Evolutionary conservation across 2,888 invertebrate species (phyloP).

Genomic region (Dryococelus australis): DNA sequence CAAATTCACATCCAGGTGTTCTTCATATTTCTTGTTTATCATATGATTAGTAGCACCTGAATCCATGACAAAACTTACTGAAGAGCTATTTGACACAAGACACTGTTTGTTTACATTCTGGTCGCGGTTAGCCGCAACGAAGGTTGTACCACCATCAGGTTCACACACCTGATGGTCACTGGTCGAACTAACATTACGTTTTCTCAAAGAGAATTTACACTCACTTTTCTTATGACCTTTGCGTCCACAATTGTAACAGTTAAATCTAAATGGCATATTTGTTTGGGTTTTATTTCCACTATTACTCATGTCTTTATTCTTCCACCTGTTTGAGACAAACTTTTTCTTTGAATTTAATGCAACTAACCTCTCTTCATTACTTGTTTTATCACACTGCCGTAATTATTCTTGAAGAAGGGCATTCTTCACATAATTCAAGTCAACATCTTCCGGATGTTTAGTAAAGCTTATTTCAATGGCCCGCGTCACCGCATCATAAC

Average conservation of each 20-base stretch:
- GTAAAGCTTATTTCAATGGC: not conserved
- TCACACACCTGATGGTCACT: not conserved
- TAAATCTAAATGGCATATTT: too few species aligned
- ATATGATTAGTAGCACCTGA: too few species aligned
- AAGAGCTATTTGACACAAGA: not conserved
- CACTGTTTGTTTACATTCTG: not conserved
- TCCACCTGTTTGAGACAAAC: too few species aligned
- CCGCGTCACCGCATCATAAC: not conserved
- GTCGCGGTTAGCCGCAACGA: not conserved
- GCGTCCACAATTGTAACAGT: too few species aligned
- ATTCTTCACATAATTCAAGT: not conserved
- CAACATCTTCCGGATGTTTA: not conserved
- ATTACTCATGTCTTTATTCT: too few species aligned
- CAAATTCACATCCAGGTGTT: not conserved
- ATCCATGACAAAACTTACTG: not conserved
- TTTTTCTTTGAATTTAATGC: too few species aligned
- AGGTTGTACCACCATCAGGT: too few species aligned
- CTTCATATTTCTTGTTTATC: conserved; percentile 3
- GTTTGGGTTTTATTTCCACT: too few species aligned
- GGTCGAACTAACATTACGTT: not conserved
- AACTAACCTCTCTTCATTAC: too few species aligned
- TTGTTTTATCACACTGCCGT: too few species aligned
- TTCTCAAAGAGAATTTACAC: not conserved
- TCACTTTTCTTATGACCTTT: too few species aligned
- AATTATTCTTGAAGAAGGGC: too few species aligned